Evolutionary conservation across 2,113 vertebrate genomes (phyloP).

Genomic region (Leucopsar rothschildi): DNA sequence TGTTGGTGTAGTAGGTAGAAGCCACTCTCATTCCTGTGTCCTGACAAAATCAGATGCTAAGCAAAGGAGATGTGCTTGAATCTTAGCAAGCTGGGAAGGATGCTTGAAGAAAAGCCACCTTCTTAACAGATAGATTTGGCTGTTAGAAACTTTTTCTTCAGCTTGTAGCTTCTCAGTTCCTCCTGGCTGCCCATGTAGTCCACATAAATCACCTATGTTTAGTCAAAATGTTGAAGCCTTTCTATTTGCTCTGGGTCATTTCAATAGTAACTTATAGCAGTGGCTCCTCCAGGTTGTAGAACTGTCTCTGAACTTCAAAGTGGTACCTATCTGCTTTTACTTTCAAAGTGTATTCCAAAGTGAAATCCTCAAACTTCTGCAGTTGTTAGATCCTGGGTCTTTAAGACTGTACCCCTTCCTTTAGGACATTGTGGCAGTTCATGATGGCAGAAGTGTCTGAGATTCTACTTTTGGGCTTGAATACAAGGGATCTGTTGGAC

Average conservation of each 20-base stretch:
- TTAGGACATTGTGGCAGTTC: not conserved
- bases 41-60: not conserved
- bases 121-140: not conserved
- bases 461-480: not conserved
- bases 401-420: not conserved
- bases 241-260: not conserved
- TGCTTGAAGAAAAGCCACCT: not conserved
- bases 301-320: not conserved
- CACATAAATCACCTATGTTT: not conserved
- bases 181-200: not conserved
- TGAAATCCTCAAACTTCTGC: not conserved
- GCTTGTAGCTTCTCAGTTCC: not conserved
- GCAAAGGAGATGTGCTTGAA: not conserved
- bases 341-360: not conserved
- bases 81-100: not conserved
- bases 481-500: not conserved
- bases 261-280: not conserved
- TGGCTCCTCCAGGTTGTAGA: not conserved
- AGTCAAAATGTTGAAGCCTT: not conserved
- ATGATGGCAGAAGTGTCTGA: not conserved
- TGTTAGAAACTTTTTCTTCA: not conserved
- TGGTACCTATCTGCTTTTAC: not conserved
- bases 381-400: not conserved
- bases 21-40: not conserved
- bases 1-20: not conserved